phyloP scores from a whole-genome alignment of 2,113 vertebrate genomes.

The Pachypanchax playfairii region DNA sequence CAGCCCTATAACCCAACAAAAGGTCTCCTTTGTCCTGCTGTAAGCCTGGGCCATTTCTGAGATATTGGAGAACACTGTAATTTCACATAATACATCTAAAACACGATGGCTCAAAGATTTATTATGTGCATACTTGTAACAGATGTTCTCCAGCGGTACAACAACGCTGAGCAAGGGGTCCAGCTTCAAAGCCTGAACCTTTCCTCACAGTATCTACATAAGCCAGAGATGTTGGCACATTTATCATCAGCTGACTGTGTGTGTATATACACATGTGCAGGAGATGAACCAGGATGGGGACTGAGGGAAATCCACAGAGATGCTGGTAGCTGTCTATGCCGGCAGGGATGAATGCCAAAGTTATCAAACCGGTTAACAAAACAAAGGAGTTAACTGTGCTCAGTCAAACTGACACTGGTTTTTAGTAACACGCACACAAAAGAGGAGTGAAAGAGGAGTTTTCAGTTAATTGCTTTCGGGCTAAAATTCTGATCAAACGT shows the following conservation, averaged over 20 bases:
- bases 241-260: not conserved
- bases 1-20: constrained; percentile 41
- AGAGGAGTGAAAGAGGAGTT: constrained; percentile 30
- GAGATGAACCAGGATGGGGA: constrained; percentile 17
- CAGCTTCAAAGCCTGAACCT: constrained; percentile 11
- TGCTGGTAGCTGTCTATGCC: constrained; percentile 39
- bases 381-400: constrained; percentile 78
- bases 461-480: constrained; percentile 74
- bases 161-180: not conserved
- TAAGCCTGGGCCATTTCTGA: constrained; percentile 55
- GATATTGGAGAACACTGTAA: constrained; percentile 58
- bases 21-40: constrained; percentile 57
- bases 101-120: constrained; percentile 37
- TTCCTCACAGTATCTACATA: constrained; percentile 2
- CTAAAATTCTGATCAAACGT: constrained; percentile 72
- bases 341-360: constrained; percentile 45
- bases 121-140: constrained; percentile 18
- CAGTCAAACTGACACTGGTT: constrained; percentile 70
- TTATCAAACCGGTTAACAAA: constrained; percentile 56
- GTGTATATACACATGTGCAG: not conserved
- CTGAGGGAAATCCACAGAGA: constrained; percentile 32
- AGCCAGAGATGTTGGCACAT: constrained; percentile 11
- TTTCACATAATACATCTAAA: constrained; percentile 51
- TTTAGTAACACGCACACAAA: constrained; percentile 72
- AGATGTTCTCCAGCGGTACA: constrained; percentile 19